phyloP scores from a whole-genome alignment of 2,888 invertebrate genomes.

The Zele albiditarsus region DNA sequence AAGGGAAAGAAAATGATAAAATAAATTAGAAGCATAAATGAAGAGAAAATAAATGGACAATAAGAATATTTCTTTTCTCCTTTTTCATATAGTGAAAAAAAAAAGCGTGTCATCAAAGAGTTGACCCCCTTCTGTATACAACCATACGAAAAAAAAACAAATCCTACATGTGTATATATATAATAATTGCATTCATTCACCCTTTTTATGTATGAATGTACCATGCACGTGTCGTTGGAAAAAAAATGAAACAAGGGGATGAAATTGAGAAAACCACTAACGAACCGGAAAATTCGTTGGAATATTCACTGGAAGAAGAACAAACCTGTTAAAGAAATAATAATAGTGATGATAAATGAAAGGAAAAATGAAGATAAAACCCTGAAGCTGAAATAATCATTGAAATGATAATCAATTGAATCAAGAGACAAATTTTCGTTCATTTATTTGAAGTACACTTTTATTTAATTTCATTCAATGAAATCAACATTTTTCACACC shows the following conservation, averaged over 20 bases:
- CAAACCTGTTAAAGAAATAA: neutral
- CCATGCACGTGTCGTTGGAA: conserved; percentile 30
- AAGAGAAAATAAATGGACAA: too few relatives aligned
- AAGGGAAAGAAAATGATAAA: too few relatives aligned
- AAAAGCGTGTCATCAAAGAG: conserved; percentile 37
- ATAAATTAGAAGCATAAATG: too few relatives aligned
- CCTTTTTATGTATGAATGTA: neutral
- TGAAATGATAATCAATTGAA: neutral
- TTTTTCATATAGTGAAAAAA: neutral
- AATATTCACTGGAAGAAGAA: neutral
- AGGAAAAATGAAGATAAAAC: neutral
- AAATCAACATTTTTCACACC: conserved; percentile 24
- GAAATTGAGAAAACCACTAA: conserved; percentile 24
- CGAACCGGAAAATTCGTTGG: conserved; percentile 28
- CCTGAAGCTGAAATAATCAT: too few relatives aligned
- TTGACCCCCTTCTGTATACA: conserved; percentile 12
- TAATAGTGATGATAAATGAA: neutral
- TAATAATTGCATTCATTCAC: conserved; percentile 32
- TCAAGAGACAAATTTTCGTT: neutral
- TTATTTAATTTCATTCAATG: neutral
- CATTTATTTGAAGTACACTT: neutral
- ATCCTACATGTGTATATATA: conserved; percentile 50
- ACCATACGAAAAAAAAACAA: conserved; percentile 52
- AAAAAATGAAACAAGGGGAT: neutral
- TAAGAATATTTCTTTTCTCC: too few relatives aligned